Base-by-base conservation (phyloP, 1,140 invertebrate species). In the Drosophila obscura region DNA sequence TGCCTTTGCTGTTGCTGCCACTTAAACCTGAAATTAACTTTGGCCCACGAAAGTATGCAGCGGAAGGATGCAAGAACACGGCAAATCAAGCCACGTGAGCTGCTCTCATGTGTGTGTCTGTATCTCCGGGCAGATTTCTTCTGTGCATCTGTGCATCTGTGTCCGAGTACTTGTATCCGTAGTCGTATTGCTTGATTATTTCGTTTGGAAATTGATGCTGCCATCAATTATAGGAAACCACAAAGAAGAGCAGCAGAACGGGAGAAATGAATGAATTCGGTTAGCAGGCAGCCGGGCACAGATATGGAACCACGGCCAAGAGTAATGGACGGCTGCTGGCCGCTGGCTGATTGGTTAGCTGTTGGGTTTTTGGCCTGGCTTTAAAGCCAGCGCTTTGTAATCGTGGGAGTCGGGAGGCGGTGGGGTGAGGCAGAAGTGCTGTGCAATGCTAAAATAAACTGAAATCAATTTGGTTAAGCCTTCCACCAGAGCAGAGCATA, bases 381-480 rank as follows among this genome's bases (percentile, higher is more conserved):
- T 85, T 88, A 87, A 85, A 87, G 82, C 69, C 74, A 87, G 45
- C 56, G 69, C 79, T 84, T 74, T 82, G 74, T 67, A 82, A 87
- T 87, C 66, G 78, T 75, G 81, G 56, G 73, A 43, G 44, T 56
- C 48, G n/a, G 1, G 16, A 1, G 19, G 19, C 19, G 19, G 0
- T 19, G 19, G 19, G 56, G 73, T 44, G 44, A 56, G 45, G 57
- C 46, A 45, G 50, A 75, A 64, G 24, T 49, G 61, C 61, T 87
- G 68, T 46, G 72, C 72, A 55, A 48, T 65, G 80, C 72, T 88
- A 80, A 88, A 88, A 77, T 80, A 80, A 88, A 88, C 84, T 76
- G 76, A 87, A 87, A 87, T 87, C 83, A 88, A 88, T 87, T 87
- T 88, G 63, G 83, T 73, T 88, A 76, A 79, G 82, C 78, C 57